Percentiles rank a stretch among this genome's conserved stretches.
Evolutionary conservation across 2,797 vertebrate genomes (phyloP).

Genomic region (Pelobates cultripes): DNA sequence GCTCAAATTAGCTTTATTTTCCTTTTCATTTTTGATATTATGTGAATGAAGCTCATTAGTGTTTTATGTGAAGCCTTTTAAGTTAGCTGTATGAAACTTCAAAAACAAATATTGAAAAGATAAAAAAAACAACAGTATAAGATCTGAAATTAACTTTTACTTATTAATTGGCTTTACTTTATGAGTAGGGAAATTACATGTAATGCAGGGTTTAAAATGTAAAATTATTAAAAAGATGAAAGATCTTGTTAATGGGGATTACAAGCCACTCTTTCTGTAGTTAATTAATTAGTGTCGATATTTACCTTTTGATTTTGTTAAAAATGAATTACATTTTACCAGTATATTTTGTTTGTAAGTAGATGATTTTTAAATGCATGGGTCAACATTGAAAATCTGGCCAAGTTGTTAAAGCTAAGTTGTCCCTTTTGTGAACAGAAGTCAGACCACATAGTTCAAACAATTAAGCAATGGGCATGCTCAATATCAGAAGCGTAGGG

Average conservation of each 20-base stretch:
- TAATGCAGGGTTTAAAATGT: constrained; percentile 38
- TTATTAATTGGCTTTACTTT: constrained; percentile 49
- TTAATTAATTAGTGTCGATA: constrained; percentile 55
- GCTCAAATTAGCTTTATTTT: constrained; percentile 41
- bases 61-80: constrained; percentile 54
- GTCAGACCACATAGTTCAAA: too few relatives aligned
- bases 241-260: constrained; percentile 48
- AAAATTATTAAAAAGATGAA: constrained; percentile 48
- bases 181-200: constrained; percentile 33
- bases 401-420: too few relatives aligned
- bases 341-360: background rate
- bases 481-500: too few relatives aligned
- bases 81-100: constrained; percentile 53
- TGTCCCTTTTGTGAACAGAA: too few relatives aligned
- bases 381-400: too few relatives aligned
- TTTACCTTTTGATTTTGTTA: constrained; percentile 53
- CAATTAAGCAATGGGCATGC: too few relatives aligned
- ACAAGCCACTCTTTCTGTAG: constrained; percentile 48
- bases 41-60: constrained; percentile 58
- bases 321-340: constrained; percentile 33
- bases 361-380: background rate
- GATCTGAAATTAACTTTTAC: constrained; percentile 58
- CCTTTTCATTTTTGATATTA: constrained; percentile 49
- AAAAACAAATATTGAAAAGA: constrained; percentile 54
- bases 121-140: constrained; percentile 56